Conservation (phyloP, 92 coral and sea anemone species). For the Montipora capitata region DNA sequence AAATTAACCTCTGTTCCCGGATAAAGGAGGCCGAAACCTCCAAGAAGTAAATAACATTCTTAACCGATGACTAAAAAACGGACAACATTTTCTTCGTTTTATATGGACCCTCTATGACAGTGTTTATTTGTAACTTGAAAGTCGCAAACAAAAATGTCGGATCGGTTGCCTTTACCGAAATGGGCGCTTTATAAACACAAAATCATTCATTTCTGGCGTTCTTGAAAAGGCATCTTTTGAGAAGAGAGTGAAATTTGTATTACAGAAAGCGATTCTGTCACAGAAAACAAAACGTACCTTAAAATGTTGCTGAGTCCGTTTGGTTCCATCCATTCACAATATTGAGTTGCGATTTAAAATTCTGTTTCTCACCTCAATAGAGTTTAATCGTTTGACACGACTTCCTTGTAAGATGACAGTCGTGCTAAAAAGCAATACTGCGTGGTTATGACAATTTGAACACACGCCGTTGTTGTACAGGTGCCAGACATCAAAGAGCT, state of each 20-base stretch:
- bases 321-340: slow-evolving; percentile 1
- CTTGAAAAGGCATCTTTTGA: not conserved
- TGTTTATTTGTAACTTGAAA: not conserved
- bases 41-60: not conserved
- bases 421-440: not conserved
- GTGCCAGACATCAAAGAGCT: slow-evolving; percentile 34
- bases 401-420: not conserved
- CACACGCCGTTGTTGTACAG: slow-evolving; percentile 37
- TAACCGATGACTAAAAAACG: not conserved
- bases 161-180: not conserved
- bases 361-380: not conserved
- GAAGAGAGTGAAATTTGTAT: not conserved
- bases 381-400: not conserved
- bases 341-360: not conserved
- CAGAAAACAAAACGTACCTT: slow-evolving; percentile 14
- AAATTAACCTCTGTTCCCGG: too few relatives aligned
- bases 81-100: not conserved
- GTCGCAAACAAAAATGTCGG: not conserved
- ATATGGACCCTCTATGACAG: not conserved
- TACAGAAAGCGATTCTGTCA: not conserved
- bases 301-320: not conserved
- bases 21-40: not conserved
- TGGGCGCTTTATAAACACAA: not conserved
- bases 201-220: not conserved
- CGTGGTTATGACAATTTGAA: slow-evolving; percentile 1